A percentile compares a stretch with the other conserved stretches of the same genome.
These are phyloP conservation scores for Nomada goodeniana DNA, from an alignment of 2,888 invertebrate genomes.

Conservation along the genomic window DNA sequence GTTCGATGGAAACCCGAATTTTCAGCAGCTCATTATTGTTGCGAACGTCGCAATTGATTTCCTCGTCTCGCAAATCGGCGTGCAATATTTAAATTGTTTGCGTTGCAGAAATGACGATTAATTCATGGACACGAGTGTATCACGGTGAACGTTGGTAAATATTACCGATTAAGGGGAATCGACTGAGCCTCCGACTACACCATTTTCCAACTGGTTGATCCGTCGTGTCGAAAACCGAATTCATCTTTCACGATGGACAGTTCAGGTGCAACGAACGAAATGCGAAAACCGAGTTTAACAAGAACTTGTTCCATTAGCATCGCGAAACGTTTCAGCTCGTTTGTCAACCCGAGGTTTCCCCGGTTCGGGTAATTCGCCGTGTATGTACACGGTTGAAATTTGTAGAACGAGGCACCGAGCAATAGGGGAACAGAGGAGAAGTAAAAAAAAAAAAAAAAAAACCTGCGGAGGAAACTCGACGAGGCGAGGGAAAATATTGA, in stretches of 20 bases:
- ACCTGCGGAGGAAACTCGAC: background rate
- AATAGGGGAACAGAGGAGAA: background rate
- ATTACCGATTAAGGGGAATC: constrained; percentile 21
- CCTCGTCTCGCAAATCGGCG: background rate
- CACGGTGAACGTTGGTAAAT: constrained; percentile 23
- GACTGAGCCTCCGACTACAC: constrained; percentile 6
- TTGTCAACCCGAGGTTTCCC: constrained; percentile 47
- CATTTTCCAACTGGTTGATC: constrained; percentile 13
- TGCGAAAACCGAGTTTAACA: constrained; percentile 10
- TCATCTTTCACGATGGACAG: constrained; percentile 32
- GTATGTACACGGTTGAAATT: constrained; percentile 12
- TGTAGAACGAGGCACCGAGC: background rate
- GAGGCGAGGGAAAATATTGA: constrained; percentile 22
- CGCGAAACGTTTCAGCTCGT: constrained; percentile 52
- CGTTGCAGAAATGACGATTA: background rate
- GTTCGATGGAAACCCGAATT: too few species aligned
- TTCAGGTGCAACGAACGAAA: background rate
- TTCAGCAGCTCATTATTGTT: too few species aligned
- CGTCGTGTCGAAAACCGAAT: constrained; percentile 36
- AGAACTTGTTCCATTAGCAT: constrained; percentile 47
- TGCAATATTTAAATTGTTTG: background rate
- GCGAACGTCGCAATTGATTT: background rate
- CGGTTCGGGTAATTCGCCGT: constrained; percentile 30
- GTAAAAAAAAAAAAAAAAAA: background rate
- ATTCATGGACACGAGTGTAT: background rate